Base-by-base conservation (phyloP, 1,140 invertebrate species). In the Drosophila tsacasi region DNA sequence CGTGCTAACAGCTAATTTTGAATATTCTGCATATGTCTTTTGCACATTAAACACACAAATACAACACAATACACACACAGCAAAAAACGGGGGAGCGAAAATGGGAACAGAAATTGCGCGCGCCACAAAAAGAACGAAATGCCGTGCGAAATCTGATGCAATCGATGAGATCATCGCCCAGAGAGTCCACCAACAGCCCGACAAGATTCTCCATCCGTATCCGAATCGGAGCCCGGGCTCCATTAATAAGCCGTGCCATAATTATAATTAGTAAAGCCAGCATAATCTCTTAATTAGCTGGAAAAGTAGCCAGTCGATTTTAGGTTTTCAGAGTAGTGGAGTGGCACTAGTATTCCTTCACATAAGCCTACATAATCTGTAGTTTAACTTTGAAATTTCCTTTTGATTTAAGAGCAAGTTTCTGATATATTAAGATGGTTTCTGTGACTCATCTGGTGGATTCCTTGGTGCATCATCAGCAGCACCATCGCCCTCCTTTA, bases 101-200 rank as follows among this genome's bases (percentile, higher is more conserved):
- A 49, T 54, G 54, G 60, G 72, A 84, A 72, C 73, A 68, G 69
- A 81, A 87, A 81, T 77, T 80, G 76, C 63, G 54, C 9, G 76
- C 55, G 68, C 78, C 82, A 86, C 82, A 84, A 85, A 85, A 84
- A 57, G 54, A 74, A 76, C 78, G 74, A 84, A 80, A 90, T 79
- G 79, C 79, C 81, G 85, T 90, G 81, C 79, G 85, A 89, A 89
- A 91, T 90, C 79, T 89, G 85, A 89, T 89, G 85, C 85, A 89
- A 89, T 89, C 84, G 84, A 90, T 89, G 84, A 89, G 84, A 90
- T 89, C 84, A 89, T 85, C 84, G 35, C 46, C 19, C 42, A 47
- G 42, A 47, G 50, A 75, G 42, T 30, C 63, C 76, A 83, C 65
- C 76, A n/a, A n/a, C 54, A 75, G 76, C 54, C 58, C 49, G 57